phyloP scores from a whole-genome alignment of 2,888 invertebrate genomes.

The Augochlorella aurata region DNA sequence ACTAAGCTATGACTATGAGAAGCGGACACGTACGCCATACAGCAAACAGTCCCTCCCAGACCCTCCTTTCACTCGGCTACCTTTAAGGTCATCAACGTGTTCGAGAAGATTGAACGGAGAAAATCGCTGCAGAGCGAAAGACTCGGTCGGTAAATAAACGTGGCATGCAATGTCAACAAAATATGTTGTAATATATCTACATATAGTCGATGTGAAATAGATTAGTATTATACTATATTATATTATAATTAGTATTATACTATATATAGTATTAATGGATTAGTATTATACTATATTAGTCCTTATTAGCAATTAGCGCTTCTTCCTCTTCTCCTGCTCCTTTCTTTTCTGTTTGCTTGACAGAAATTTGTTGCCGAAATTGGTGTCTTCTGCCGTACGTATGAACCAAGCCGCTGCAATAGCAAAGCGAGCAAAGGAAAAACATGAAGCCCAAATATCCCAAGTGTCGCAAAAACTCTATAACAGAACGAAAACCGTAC shows the following conservation, averaged over 20 bases:
- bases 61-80: conserved; percentile 66
- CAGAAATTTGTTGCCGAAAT: conserved; percentile 70
- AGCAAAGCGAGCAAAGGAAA: conserved; percentile 84
- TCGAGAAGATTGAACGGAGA: conserved; percentile 35
- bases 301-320: conserved; percentile 14
- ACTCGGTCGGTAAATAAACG: conserved; percentile 39
- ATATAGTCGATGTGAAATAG: too few relatives aligned
- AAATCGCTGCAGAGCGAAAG: conserved; percentile 23
- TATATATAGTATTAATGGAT: not conserved
- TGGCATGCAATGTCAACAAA: not conserved
- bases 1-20: conserved; percentile 62
- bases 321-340: conserved; percentile 5
- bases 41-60: conserved; percentile 58
- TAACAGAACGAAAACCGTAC: conserved; percentile 6
- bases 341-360: not conserved
- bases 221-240: not conserved
- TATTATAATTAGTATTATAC: too few relatives aligned
- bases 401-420: conserved; percentile 84
- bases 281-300: not conserved
- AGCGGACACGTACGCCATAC: conserved; percentile 52
- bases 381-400: conserved; percentile 82
- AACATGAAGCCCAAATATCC: conserved; percentile 85
- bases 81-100: conserved; percentile 61
- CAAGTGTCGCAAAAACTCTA: conserved; percentile 85
- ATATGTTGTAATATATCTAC: not conserved